Conservation (phyloP, 2,888 invertebrate genomes). For the Drosophila recens region DNA sequence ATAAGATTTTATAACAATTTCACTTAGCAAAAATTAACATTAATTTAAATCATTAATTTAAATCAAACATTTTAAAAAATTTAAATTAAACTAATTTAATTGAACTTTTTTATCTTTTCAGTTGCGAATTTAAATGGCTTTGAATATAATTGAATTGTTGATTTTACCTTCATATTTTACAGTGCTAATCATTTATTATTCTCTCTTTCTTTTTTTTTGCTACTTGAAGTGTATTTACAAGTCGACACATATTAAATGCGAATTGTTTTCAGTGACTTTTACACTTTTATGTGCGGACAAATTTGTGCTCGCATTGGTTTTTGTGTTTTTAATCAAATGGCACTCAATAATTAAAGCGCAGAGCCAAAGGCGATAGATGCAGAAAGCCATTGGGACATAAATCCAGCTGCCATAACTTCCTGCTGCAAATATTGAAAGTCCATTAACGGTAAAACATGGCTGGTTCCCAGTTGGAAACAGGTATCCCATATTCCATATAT, state of each 20-base stretch:
- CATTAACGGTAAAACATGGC: constrained; percentile 78
- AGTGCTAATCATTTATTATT: too few relatives aligned
- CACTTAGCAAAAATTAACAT: too few relatives aligned
- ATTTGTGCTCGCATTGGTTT: constrained; percentile 48
- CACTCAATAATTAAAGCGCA: constrained; percentile 70
- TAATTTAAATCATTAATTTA: too few relatives aligned
- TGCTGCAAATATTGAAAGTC: constrained; percentile 76
- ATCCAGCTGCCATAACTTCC: constrained; percentile 78
- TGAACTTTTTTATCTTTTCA: too few relatives aligned
- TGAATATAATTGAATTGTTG: too few relatives aligned
- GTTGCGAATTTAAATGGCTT: too few relatives aligned
- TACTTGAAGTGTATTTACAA: constrained; percentile 1
- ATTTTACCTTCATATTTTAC: too few relatives aligned
- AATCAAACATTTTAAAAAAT: too few relatives aligned
- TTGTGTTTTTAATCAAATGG: constrained; percentile 62
- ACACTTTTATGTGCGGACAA: constrained; percentile 55
- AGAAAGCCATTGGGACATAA: constrained; percentile 60
- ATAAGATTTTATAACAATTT: too few relatives aligned
- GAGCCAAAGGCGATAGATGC: constrained; percentile 36
- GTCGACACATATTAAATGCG: not conserved
- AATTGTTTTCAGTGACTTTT: constrained; percentile 29
- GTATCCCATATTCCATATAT: not conserved
- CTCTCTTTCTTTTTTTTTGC: too few relatives aligned
- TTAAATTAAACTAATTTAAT: too few relatives aligned
- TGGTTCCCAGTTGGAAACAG: constrained; percentile 17